phyloP scores from a whole-genome alignment of 1,140 invertebrate species.

The Palaemon carinicauda region DNA sequence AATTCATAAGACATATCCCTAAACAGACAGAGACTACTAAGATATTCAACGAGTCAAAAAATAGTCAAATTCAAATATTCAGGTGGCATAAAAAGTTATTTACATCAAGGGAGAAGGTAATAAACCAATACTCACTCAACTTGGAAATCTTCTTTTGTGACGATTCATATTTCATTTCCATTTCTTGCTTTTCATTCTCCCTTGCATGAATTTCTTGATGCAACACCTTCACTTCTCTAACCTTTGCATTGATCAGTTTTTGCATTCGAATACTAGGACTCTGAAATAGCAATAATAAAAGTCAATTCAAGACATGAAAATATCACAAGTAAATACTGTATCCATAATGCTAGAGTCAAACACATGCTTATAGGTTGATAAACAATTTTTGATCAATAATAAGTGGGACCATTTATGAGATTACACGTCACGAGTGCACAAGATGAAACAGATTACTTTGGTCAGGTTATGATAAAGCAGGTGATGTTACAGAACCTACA shows the following conservation, averaged over 20 bases:
- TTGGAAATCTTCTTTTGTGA: slow-evolving; percentile 28
- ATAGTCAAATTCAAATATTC: background rate
- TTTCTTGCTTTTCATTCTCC: slow-evolving; percentile 50
- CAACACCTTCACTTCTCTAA: slow-evolving; percentile 23
- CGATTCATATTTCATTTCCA: background rate
- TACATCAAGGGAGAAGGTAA: background rate
- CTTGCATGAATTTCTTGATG: slow-evolving; percentile 15
- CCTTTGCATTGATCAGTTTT: slow-evolving; percentile 28
- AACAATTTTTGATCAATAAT: background rate
- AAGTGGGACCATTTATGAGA: too few species aligned
- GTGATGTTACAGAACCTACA: too few species aligned
- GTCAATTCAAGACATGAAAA: background rate
- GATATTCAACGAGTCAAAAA: too few species aligned
- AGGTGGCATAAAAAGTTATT: background rate
- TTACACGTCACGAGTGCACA: too few species aligned
- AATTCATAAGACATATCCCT: too few species aligned
- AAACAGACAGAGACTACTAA: too few species aligned
- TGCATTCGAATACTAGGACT: slow-evolving; percentile 47
- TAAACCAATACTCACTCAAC: slow-evolving; percentile 45
- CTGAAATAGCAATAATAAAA: background rate
- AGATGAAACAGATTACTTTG: too few species aligned
- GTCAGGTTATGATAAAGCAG: too few species aligned
- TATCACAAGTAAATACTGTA: background rate
- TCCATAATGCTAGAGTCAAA: background rate
- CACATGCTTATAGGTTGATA: background rate